Base-by-base conservation (phyloP, 2,113 vertebrate genomes). In the Gymnorhina tibicen region DNA sequence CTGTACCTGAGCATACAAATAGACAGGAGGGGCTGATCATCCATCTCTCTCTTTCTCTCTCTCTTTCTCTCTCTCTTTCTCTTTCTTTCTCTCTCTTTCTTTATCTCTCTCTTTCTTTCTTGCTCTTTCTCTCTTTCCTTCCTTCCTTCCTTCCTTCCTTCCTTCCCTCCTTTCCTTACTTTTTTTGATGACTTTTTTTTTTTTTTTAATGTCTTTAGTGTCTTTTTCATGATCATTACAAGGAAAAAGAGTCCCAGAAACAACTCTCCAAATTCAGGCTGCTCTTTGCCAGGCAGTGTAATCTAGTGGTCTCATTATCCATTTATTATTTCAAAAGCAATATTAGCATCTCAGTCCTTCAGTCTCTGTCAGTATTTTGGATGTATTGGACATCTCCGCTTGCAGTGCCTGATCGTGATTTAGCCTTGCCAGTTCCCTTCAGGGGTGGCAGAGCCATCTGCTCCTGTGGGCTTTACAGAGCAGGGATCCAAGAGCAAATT, bases 401-500 rank as follows among this genome's bases (percentile, higher is more conserved):
- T 91, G 46, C 93, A 55, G 78, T 69, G 89, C 74, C 87, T 82
- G 84, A 30, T 85, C 0, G 1, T 56, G 56, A 44, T 64, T 90
- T 67, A 93, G 76, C 27, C 37, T 68, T 96, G 96, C 95, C 96
- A 95, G 80, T 75, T 96, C 83, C 91, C 91, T 93, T 87, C 86
- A 92, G 95, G 96, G 88, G 72, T 86, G 77, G 73, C 39, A 56
- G 91, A 87, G 53, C 96, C 96, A 96, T 96, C 96, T 96, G 96
- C 80, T 97, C 91, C 88, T 95, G 73, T 81, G 93, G 85, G 92
- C 64, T 95, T 93, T 49, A 49, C 83, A 72, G 88, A 93, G 80
- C 88, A 92, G 91, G 50, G 83, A 89, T 96, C 96, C 95, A 94
- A 84, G 86, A 96, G 59, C 59, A 89, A 92, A 75, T 94, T 83